These are phyloP conservation scores for Conus betulinus DNA, from an alignment of 1,140 invertebrate species.

Conservation along the genomic window DNA sequence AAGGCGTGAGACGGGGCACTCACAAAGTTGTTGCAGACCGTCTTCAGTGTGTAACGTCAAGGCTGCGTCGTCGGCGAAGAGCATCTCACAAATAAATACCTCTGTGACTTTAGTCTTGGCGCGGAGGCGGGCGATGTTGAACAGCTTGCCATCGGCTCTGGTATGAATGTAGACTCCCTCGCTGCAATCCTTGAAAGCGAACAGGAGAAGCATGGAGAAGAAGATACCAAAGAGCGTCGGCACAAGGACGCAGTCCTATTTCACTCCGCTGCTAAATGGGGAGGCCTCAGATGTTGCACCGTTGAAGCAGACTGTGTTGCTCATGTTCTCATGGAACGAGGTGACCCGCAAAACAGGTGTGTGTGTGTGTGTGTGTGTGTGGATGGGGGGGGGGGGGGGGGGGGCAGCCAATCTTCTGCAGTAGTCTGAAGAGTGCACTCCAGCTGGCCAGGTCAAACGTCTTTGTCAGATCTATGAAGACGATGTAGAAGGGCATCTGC, in stretches of 20 bases:
- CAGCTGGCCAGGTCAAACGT: constrained; percentile 52
- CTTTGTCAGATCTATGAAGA: constrained; percentile 53
- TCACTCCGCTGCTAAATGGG: constrained; percentile 15
- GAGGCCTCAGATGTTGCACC: constrained; percentile 27
- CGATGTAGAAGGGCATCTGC: constrained; percentile 40
- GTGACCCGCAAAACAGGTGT: not conserved
- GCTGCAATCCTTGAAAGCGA: not conserved
- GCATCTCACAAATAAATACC: no score
- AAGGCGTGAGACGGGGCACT: no score
- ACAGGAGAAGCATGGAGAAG: constrained; percentile 30
- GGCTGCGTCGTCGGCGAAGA: no score
- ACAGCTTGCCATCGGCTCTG: constrained; percentile 40
- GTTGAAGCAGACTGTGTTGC: constrained; percentile 14
- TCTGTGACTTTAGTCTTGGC: constrained; percentile 21
- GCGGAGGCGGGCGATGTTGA: constrained; percentile 32
- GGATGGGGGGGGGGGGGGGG: constrained; percentile 13
- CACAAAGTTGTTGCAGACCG: no score
- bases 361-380: no score
- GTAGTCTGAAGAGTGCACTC: constrained; percentile 10
- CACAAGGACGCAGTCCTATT: constrained; percentile 34
- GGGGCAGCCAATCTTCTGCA: constrained; percentile 47
- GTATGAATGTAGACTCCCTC: constrained; percentile 35
- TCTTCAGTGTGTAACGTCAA: no score
- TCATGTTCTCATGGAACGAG: constrained; percentile 41
- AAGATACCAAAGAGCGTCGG: constrained; percentile 43